Evolutionary conservation across 2,797 vertebrate species (phyloP).

Genomic region (Enteromius paludinosus): DNA sequence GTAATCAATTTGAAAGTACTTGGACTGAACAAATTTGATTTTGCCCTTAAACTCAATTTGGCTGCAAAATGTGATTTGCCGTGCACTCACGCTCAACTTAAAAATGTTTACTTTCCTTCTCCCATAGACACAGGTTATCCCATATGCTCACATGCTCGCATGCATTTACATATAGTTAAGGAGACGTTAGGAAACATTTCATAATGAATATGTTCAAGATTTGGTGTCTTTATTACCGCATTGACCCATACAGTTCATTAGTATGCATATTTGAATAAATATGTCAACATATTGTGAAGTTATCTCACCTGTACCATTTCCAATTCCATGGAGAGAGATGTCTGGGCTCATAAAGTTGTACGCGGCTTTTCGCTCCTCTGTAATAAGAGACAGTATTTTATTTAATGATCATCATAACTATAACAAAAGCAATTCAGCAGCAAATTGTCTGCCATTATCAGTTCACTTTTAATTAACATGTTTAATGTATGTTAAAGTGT

Average conservation of each 20-base stretch:
- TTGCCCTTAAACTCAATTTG: conserved; percentile 65
- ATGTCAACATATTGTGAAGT: conserved; percentile 41
- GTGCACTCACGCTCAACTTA: conserved; percentile 59
- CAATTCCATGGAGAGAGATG: conserved; percentile 80
- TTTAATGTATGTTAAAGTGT: neutral
- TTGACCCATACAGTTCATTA: neutral
- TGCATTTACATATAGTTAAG: conserved; percentile 1
- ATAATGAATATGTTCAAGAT: neutral
- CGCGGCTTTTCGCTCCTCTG: conserved; percentile 90
- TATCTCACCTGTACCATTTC: conserved; percentile 88
- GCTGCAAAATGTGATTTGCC: conserved; percentile 64
- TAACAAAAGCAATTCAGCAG: neutral
- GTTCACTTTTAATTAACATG: neutral
- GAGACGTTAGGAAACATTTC: neutral
- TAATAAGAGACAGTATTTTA: conserved; percentile 48
- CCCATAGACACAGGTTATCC: conserved; percentile 45
- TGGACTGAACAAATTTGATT: conserved; percentile 66
- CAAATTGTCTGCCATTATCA: neutral
- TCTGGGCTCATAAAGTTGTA: conserved; percentile 86
- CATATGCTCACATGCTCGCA: conserved; percentile 25
- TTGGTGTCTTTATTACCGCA: neutral
- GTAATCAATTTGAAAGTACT: conserved; percentile 62
- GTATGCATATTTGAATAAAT: neutral
- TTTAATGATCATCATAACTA: neutral
- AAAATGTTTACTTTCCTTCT: conserved; percentile 62